phyloP scores from a whole-genome alignment of 2,113 vertebrate species.

The Lucifuga dentata region DNA sequence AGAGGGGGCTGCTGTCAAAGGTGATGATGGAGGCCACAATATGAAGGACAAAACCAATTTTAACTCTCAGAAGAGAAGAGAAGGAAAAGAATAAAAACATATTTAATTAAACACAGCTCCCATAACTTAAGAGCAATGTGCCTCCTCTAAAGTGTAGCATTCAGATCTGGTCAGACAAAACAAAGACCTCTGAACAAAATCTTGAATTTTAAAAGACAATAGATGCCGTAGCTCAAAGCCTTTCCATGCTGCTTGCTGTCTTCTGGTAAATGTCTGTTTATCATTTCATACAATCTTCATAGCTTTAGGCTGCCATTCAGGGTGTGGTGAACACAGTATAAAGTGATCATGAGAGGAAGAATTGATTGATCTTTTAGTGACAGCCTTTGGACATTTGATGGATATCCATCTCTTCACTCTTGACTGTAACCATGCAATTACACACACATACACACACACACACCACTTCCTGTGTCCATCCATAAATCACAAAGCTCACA shows the following conservation, averaged over 20 bases:
- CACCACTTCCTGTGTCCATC: conserved; percentile 59
- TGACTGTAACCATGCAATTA: conserved; percentile 60
- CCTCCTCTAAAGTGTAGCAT: background rate
- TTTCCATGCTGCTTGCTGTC: background rate
- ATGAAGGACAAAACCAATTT: conserved; percentile 27
- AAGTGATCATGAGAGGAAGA: conserved; percentile 30
- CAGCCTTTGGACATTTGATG: conserved; percentile 37
- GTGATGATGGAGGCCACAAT: conserved; percentile 17
- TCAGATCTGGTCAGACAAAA: background rate
- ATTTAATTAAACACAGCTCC: background rate
- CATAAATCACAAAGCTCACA: conserved; percentile 70
- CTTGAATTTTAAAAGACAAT: background rate
- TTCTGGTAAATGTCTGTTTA: conserved; percentile 21
- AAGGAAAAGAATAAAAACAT: background rate
- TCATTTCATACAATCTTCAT: conserved; percentile 16
- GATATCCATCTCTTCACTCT: conserved; percentile 40
- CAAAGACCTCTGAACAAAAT: no score
- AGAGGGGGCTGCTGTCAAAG: conserved; percentile 47
- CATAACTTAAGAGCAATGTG: background rate
- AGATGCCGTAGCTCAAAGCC: conserved; percentile 4
- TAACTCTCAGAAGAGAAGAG: no score
- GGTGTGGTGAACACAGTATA: conserved; percentile 12
- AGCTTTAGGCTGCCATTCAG: conserved; percentile 22
- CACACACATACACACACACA: conserved; percentile 41
- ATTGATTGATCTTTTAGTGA: conserved; percentile 57